Evolutionary conservation across 2,888 invertebrate genomes (phyloP).

Genomic region (Conistra vaccinii): DNA sequence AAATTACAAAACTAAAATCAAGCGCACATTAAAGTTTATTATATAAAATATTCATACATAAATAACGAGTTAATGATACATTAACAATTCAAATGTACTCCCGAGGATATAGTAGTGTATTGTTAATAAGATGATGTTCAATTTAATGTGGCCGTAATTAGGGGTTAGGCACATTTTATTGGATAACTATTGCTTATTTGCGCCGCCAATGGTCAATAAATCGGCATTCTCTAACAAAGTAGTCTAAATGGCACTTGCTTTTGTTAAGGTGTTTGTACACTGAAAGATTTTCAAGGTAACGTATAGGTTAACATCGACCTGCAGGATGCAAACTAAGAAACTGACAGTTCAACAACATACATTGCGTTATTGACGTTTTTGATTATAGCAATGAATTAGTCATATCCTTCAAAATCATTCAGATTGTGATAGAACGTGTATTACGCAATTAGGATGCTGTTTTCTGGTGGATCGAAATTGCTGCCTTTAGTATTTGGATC

Average conservation of each 20-base stretch:
- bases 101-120: slow-evolving; percentile 69
- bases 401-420: too few species aligned
- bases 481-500: not conserved
- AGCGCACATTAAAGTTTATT: slow-evolving; percentile 34
- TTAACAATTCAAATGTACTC: slow-evolving; percentile 75
- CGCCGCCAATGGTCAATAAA: slow-evolving; percentile 75
- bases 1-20: slow-evolving; percentile 36
- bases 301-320: not conserved
- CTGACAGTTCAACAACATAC: too few species aligned
- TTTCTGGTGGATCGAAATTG: not conserved
- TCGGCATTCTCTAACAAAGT: slow-evolving; percentile 68
- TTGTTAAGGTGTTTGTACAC: slow-evolving; percentile 32
- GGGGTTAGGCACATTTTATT: slow-evolving; percentile 76
- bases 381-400: too few species aligned
- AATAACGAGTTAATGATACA: slow-evolving; percentile 60
- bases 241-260: slow-evolving; percentile 71
- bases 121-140: slow-evolving; percentile 75
- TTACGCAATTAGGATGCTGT: too few species aligned
- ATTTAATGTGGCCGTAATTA: slow-evolving; percentile 78
- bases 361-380: too few species aligned
- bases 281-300: slow-evolving; percentile 15
- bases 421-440: too few species aligned
- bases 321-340: too few species aligned
- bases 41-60: slow-evolving; percentile 46
- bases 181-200: slow-evolving; percentile 72